Percentiles rank a stretch among this genome's conserved stretches.
Conservation (phyloP, 2,888 invertebrate species). For the Drosophila formosana region DNA sequence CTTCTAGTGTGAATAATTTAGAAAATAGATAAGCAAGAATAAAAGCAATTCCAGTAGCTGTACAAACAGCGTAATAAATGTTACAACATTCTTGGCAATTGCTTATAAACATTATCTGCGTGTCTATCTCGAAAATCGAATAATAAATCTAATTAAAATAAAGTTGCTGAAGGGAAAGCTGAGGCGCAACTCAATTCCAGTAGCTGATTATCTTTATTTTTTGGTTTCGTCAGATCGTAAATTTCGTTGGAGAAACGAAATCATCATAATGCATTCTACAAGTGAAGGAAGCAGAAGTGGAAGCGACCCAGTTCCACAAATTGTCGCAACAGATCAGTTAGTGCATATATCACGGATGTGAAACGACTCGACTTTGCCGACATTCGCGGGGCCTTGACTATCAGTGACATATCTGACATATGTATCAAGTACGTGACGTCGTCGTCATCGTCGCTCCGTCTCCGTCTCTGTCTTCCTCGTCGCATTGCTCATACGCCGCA, state of each 20-base stretch:
- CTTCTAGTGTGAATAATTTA: background rate
- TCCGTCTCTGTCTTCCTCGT: background rate
- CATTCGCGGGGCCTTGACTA: constrained; percentile 13
- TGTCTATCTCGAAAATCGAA: no score
- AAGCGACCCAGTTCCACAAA: constrained; percentile 13
- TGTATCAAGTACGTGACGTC: constrained; percentile 67
- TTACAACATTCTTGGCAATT: background rate
- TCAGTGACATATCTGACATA: constrained; percentile 57
- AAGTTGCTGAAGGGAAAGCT: background rate
- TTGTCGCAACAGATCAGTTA: constrained; percentile 23
- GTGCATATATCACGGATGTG: constrained; percentile 21
- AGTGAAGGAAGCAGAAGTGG: background rate
- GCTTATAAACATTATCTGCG: background rate
- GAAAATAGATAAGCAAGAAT: background rate
- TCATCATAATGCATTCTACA: constrained; percentile 18
- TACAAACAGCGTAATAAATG: background rate
- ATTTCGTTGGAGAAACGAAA: constrained; percentile 1
- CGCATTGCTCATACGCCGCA: constrained; percentile 46
- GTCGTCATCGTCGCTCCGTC: constrained; percentile 1
- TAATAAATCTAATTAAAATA: no score
- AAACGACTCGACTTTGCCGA: constrained; percentile 7
- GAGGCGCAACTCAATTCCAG: background rate
- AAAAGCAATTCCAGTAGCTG: no score
- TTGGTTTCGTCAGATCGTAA: background rate
- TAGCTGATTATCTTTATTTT: constrained; percentile 10